Conservation (phyloP, 35 echinoderm and acorn worm genomes). For the Heliocidaris tuberculata region DNA sequence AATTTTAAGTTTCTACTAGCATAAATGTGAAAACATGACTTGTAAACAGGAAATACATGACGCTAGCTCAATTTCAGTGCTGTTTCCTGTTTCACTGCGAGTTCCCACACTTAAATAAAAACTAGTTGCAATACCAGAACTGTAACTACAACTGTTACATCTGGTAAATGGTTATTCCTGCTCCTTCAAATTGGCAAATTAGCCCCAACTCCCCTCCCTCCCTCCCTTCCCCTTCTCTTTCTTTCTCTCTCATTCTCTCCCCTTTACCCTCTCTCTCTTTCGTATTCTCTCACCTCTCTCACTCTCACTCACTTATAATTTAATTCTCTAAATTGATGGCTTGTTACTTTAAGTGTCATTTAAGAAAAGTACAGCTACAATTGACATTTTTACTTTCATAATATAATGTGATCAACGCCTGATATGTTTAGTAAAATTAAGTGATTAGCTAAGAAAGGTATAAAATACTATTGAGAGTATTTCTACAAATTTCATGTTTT, state of each 20-base stretch:
- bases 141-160: background rate
- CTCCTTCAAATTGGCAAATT: background rate
- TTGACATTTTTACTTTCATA: background rate
- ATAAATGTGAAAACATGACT: background rate
- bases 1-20: background rate
- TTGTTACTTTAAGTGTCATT: background rate
- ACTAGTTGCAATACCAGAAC: background rate
- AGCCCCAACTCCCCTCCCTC: background rate
- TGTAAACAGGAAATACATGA: constrained; percentile 4
- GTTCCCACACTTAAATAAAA: background rate
- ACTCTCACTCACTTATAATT: background rate
- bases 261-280: background rate
- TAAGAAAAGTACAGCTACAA: background rate
- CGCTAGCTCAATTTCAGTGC: background rate
- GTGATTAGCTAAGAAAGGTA: too few species aligned
- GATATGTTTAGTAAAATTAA: too few species aligned
- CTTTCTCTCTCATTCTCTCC: background rate
- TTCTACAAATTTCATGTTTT: too few species aligned
- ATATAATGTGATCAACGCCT: too few species aligned
- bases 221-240: background rate
- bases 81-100: background rate
- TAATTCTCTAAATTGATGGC: background rate
- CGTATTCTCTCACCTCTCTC: background rate
- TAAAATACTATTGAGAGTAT: too few species aligned
- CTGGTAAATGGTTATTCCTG: background rate